These are phyloP conservation scores for Venturia canescens DNA, from an alignment of 1,140 invertebrate genomes.

Conservation along the genomic window DNA sequence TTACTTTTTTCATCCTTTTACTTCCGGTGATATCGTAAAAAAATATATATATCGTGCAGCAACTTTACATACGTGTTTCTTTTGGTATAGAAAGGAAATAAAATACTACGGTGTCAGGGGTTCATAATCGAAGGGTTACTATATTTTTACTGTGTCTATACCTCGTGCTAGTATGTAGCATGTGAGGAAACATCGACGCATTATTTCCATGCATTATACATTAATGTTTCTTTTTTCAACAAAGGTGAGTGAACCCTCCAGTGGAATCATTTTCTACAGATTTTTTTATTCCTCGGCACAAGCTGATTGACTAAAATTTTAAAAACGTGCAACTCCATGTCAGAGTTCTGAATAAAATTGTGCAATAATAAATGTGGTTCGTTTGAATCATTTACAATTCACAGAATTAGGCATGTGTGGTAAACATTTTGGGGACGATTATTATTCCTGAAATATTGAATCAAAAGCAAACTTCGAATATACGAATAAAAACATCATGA, in stretches of 20 bases:
- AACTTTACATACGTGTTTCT: background rate
- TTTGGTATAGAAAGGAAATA: background rate
- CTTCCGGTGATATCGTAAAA: background rate
- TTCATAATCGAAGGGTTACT: constrained; percentile 17
- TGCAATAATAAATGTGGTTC: too few relatives aligned
- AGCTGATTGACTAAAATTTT: background rate
- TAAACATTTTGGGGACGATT: too few relatives aligned
- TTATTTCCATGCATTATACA: constrained; percentile 67
- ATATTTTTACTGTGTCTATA: constrained; percentile 12
- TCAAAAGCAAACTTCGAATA: too few relatives aligned
- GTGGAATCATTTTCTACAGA: background rate
- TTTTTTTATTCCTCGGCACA: background rate
- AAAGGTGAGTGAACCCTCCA: background rate
- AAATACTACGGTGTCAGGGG: background rate
- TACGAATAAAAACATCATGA: too few relatives aligned
- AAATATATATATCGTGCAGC: background rate
- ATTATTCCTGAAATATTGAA: too few relatives aligned
- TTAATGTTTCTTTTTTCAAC: constrained; percentile 63
- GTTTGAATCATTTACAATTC: too few relatives aligned
- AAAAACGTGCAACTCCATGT: background rate
- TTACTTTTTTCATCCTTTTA: background rate
- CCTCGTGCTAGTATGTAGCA: background rate
- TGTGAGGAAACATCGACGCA: constrained; percentile 53
- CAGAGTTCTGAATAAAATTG: too few relatives aligned
- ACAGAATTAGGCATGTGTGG: too few relatives aligned